phyloP scores from a whole-genome alignment of 2,888 invertebrate genomes.

The Eupelmus urozonus region DNA sequence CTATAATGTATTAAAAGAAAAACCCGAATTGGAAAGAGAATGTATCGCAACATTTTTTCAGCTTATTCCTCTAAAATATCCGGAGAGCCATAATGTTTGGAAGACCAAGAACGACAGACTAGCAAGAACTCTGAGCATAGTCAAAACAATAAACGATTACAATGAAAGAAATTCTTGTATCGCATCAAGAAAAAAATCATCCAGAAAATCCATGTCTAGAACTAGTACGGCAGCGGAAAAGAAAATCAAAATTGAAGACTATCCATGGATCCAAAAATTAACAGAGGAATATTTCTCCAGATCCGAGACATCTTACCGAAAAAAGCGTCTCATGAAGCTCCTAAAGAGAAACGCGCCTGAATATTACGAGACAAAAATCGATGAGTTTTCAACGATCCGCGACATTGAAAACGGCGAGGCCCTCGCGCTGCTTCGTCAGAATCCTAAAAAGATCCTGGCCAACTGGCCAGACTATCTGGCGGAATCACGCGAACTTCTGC shows the following conservation, averaged over 20 bases:
- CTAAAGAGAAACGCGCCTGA: background rate
- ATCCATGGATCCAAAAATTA: constrained; percentile 42
- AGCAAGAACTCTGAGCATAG: background rate
- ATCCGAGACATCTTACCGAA: constrained; percentile 3
- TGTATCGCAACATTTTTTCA: constrained; percentile 30
- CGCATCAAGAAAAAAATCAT: background rate
- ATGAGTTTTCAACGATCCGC: background rate
- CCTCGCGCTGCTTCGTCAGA: background rate
- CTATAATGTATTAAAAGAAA: constrained; percentile 63
- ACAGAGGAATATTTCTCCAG: background rate
- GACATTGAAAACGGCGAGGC: background rate
- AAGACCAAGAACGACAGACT: background rate
- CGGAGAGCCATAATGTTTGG: constrained; percentile 21
- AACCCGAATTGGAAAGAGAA: constrained; percentile 59
- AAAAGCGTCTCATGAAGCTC: background rate
- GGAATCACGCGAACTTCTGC: background rate
- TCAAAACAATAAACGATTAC: constrained; percentile 7
- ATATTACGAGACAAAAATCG: background rate
- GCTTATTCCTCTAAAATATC: constrained; percentile 28
- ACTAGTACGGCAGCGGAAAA: background rate
- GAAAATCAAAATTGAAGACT: constrained; percentile 4
- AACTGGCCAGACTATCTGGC: background rate
- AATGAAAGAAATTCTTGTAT: constrained; percentile 12
- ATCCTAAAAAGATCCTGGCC: background rate
- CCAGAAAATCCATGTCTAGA: background rate